Evolutionary conservation across 1,140 invertebrate species (phyloP), one percentile per base, ranked within the genome.

Genomic region (Drosophila lini): DNA sequence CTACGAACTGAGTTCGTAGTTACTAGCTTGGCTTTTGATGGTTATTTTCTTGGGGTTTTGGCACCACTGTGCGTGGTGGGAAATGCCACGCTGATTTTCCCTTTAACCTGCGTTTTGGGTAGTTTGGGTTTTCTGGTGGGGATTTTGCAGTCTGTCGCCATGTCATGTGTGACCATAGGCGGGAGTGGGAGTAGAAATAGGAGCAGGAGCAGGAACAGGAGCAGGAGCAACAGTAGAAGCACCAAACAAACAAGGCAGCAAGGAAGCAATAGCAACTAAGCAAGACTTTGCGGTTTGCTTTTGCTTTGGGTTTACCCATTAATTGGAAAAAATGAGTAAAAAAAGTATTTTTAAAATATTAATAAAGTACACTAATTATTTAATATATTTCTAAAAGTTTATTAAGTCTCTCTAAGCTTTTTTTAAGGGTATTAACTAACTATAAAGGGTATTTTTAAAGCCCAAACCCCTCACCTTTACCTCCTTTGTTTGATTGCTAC

Each of bases 81-180:
- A 40, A 32, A 62, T 41, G 60, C 64, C 60, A 34, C 7, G 64
- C 57, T 65, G 41, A 69, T 50, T 68, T 69, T 13, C 19, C 65
- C 25, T 19, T 32, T 32, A 28, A 38, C 36, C 31, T 31, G 28
- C 9, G 13, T 5, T 16, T n/a, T 34, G 13, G 31, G 45, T 15
- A 8, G 42, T 19, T n/a, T n/a, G 47, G 5, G 6, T 4, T 38
- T 53, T 53, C 5, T 4, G 11, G 16, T 22, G 52, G 13, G 52
- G 52, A 22, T 50, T 60, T 31, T 52, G 32, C 58, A 52, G 59
- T 61, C 48, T 61, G 59, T 61, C 59, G 59, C 59, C 47, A n/a
- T 53, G 63, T 67, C 65, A 67, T 69, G 65, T 69, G 65, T 53
- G 65, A 67, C 65, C 59, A 62, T 25, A 13, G 53, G 36, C 8